Percentiles rank a stretch among this genome's conserved stretches.
phyloP scores from a whole-genome alignment of 2,113 vertebrate genomes.

The Myanophis thanlyinensis region DNA sequence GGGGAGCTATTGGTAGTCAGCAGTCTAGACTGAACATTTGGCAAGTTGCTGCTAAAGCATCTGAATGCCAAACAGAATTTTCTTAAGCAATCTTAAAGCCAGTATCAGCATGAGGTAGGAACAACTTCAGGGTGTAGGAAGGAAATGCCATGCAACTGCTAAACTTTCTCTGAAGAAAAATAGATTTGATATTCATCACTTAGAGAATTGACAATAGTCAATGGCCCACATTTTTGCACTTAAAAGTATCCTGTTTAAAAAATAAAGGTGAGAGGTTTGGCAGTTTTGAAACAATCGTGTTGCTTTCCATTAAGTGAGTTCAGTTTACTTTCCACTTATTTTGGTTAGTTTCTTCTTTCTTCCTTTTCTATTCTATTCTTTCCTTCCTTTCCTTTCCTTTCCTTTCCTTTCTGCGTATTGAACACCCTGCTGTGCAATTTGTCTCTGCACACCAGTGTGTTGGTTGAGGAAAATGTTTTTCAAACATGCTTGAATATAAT shows the following conservation, averaged over 20 bases:
- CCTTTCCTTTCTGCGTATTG: background rate
- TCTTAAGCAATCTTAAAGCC: background rate
- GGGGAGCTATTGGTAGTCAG: background rate
- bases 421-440: background rate
- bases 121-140: background rate
- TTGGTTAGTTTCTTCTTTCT: background rate
- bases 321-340: background rate
- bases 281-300: background rate
- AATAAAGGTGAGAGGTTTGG: conserved; percentile 19
- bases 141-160: background rate
- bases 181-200: background rate
- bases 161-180: background rate
- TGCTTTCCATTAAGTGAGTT: conserved; percentile 22
- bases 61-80: background rate
- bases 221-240: conserved; percentile 4
- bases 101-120: background rate
- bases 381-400: background rate
- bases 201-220: background rate
- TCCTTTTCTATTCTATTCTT: background rate
- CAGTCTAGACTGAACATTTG: background rate
- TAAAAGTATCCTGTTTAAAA: background rate
- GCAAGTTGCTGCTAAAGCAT: background rate
- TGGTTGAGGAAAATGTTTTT: background rate
- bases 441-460: background rate
- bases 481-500: conserved; percentile 1